Conservation (phyloP, 2,888 invertebrate genomes). For the Drosophila setosimentum region DNA sequence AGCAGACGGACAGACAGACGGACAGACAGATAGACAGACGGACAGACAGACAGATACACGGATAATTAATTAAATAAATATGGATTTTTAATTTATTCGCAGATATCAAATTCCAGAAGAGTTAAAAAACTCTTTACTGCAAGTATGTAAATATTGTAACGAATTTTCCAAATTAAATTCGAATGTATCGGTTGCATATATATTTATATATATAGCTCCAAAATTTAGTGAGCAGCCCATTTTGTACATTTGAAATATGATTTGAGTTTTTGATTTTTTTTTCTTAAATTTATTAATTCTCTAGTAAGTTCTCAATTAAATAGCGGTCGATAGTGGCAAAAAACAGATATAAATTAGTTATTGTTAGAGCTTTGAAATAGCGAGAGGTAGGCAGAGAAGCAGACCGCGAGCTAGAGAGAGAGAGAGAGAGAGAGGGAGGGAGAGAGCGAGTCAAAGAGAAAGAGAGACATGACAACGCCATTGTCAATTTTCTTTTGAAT, state of each 20-base stretch:
- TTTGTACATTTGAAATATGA: neutral
- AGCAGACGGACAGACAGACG: too few species aligned
- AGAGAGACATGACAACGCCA: slow-evolving; percentile 28
- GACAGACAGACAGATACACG: neutral
- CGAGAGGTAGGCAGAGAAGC: neutral
- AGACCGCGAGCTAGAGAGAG: neutral
- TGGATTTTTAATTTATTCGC: neutral
- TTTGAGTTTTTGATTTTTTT: neutral
- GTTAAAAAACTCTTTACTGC: neutral
- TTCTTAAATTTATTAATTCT: neutral
- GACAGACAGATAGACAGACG: neutral
- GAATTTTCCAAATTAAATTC: neutral
- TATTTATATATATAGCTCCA: neutral
- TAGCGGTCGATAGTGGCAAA: too few species aligned
- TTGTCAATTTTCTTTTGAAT: slow-evolving; percentile 57
- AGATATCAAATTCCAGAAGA: neutral
- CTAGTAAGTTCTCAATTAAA: neutral
- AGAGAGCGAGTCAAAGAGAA: neutral
- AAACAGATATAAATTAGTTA: neutral
- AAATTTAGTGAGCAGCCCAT: too few species aligned
- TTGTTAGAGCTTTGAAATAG: neutral
- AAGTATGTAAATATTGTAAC: too few species aligned
- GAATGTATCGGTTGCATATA: neutral
- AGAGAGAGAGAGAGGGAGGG: neutral
- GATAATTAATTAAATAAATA: neutral